Conservation (phyloP, 2,797 vertebrate genomes). For the Scarus forsteni region DNA sequence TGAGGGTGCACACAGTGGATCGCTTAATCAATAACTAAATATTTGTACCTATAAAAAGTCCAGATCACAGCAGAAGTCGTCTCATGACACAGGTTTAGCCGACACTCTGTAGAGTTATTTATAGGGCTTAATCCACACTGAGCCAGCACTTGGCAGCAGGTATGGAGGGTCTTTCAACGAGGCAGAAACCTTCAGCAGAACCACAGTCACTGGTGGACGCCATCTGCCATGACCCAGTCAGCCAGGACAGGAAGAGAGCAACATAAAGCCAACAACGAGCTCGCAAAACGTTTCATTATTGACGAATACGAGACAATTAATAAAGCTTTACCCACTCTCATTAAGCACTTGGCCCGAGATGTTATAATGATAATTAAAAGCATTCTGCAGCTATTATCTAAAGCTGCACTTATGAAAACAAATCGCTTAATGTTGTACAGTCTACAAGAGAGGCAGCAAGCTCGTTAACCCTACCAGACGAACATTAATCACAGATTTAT, state of each 20-base stretch:
- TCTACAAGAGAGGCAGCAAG: slow-evolving; percentile 1
- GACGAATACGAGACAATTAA: not conserved
- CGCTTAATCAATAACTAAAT: not conserved
- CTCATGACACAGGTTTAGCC: not conserved
- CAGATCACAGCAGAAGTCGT: not conserved
- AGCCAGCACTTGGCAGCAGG: too few species aligned
- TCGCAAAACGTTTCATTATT: not conserved
- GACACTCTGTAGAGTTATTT: too few species aligned
- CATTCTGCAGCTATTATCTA: slow-evolving; percentile 14
- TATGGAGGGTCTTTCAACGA: too few species aligned
- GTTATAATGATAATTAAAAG: slow-evolving; percentile 44
- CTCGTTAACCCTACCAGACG: not conserved
- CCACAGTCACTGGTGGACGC: too few species aligned
- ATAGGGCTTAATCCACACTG: too few species aligned
- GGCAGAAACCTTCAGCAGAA: too few species aligned
- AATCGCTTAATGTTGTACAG: slow-evolving; percentile 18
- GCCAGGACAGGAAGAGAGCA: not conserved
- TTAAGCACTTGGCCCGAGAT: slow-evolving; percentile 11
- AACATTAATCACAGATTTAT: slow-evolving; percentile 11
- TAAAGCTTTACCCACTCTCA: not conserved
- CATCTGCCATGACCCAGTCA: not conserved
- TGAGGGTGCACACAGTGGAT: slow-evolving; percentile 1
- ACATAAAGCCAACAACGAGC: not conserved
- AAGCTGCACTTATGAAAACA: slow-evolving; percentile 39
- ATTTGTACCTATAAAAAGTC: not conserved